Base-by-base conservation (phyloP, 2,888 invertebrate genomes). In the Drosophila tripunctata region DNA sequence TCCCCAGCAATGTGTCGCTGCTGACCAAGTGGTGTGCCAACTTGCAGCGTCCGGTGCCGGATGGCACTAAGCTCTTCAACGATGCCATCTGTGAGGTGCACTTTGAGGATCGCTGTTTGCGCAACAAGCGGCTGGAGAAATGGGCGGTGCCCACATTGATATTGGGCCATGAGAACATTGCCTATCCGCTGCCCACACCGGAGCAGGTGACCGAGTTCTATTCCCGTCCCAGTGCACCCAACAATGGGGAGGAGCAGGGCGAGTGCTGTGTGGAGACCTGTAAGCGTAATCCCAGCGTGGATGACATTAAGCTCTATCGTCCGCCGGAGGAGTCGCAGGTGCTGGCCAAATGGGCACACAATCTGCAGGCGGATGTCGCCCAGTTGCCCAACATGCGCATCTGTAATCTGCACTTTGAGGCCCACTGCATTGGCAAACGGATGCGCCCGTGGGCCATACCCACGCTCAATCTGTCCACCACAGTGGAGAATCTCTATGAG, bases 71-170 rank as follows among this genome's bases (percentile, higher is more conserved):
- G 31, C 85, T 89, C 1, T 89, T 89, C 12, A 89, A 89, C 44
- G 89, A 89, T 64, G 89, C 89, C 52, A 90, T 89, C 3, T 89
- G 89, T 40, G 89, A 89, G 62, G 77, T 88, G 12, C 89, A 89
- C 52, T 89, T 89, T 15, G 89, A 89, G 54, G 89, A 89, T 15
- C 84, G 89, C 1, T 89, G 89, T 30, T 57, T 89, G 64, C 88
- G 90, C 12, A 90, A 87, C 45, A 89, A 90, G 40, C 82, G 89
- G 6, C 64, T 89, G 14, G 90, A 90, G 31, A 89, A 88, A 54
- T 89, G 89, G 89, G 88, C 89, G 0, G 76, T 89, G 31, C 89
- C 89, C 0, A 89, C 89, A 0, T 40, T 90, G 0, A 65, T 81
- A 12, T 61, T 89, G 6, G 89, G 89, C 0, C 77, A 81, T 36